phyloP scores from a whole-genome alignment of 1,140 invertebrate genomes.

The Holotrichia oblita region DNA sequence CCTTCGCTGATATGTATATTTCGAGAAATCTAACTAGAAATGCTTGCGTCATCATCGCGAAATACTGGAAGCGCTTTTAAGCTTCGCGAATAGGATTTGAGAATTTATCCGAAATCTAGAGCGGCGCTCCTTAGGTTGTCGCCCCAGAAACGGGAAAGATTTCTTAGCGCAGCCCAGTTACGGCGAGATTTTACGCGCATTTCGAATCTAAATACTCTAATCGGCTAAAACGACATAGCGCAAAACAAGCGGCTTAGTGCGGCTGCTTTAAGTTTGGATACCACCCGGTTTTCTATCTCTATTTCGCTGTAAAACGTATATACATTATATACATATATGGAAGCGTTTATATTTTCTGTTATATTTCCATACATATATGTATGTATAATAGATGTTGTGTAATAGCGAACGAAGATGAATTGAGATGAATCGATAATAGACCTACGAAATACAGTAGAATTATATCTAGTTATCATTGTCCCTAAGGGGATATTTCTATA shows the following conservation, averaged over 20 bases:
- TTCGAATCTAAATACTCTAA: slow-evolving; percentile 15
- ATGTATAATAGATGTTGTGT: not conserved
- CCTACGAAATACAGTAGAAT: too few relatives aligned
- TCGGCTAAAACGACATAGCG: slow-evolving; percentile 12
- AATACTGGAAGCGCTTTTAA: not conserved
- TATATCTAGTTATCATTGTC: too few relatives aligned
- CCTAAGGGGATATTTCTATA: too few relatives aligned
- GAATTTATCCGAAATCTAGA: slow-evolving; percentile 4
- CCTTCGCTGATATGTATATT: not conserved
- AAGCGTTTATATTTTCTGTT: not conserved
- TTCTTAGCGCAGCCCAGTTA: not conserved
- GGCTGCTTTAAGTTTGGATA: not conserved
- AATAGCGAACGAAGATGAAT: too few relatives aligned
- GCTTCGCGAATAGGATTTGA: slow-evolving; percentile 13
- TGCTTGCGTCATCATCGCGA: not conserved
- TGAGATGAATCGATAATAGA: too few relatives aligned
- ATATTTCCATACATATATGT: not conserved
- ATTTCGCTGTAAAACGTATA: not conserved
- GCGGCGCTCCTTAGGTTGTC: not conserved
- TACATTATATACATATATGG: not conserved
- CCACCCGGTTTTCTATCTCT: not conserved
- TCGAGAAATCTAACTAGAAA: not conserved
- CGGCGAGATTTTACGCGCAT: not conserved
- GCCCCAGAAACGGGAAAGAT: not conserved
- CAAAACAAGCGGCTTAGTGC: slow-evolving; percentile 30